A percentile compares a stretch with the other conserved stretches of the same genome.
These are phyloP conservation scores for Diorhabda sublineata DNA, from an alignment of 1,140 invertebrate species.

Conservation along the genomic window DNA sequence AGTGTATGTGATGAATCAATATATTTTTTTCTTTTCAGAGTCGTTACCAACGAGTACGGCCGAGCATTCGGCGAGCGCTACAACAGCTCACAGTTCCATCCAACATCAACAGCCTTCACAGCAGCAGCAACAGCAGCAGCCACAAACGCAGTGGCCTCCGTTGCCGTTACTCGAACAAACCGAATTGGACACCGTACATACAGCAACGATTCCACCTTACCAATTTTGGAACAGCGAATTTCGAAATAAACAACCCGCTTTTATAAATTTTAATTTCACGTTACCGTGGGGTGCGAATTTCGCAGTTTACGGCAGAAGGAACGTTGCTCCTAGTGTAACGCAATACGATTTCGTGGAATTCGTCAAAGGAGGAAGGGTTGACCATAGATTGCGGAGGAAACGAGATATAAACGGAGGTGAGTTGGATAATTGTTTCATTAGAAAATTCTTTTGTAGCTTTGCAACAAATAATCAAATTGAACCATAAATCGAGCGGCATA, in stretches of 20 bases:
- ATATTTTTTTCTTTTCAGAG: slow-evolving; percentile 49
- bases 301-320: slow-evolving; percentile 87
- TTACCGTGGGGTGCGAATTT: slow-evolving; percentile 87
- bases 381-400: slow-evolving; percentile 62
- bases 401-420: slow-evolving; percentile 45
- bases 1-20: background rate
- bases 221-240: slow-evolving; percentile 91
- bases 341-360: slow-evolving; percentile 95
- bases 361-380: slow-evolving; percentile 75
- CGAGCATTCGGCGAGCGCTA: slow-evolving; percentile 56
- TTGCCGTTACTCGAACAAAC: slow-evolving; percentile 74
- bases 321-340: slow-evolving; percentile 88
- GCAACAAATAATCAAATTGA: too few species aligned
- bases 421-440: background rate
- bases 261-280: slow-evolving; percentile 85
- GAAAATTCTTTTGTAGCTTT: too few species aligned
- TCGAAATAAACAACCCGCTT: slow-evolving; percentile 80
- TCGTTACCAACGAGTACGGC: slow-evolving; percentile 65
- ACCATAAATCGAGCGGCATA: too few species aligned
- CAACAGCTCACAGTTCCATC: slow-evolving; percentile 43
- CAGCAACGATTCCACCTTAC: slow-evolving; percentile 77
- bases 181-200: slow-evolving; percentile 75
- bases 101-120: slow-evolving; percentile 49
- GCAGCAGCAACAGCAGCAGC: slow-evolving; percentile 64
- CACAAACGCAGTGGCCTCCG: slow-evolving; percentile 66